phyloP scores from a whole-genome alignment of 2,797 vertebrate species.

The Enteromius trimaculatus region DNA sequence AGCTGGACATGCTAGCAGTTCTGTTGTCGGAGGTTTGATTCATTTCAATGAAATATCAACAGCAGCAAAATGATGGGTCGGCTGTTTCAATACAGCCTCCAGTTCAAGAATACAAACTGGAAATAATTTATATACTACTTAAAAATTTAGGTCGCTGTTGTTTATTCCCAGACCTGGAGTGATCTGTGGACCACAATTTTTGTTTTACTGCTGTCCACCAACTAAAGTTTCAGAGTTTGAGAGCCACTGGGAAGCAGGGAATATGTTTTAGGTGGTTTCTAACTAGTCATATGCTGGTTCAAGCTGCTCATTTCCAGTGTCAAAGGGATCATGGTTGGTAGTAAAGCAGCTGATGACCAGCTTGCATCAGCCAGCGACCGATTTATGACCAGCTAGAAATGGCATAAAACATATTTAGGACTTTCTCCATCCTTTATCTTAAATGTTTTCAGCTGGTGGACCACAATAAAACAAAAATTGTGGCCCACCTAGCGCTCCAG shows the following conservation, averaged over 20 bases:
- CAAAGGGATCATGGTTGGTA: neutral
- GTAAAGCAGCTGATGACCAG: neutral
- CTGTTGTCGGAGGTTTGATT: neutral
- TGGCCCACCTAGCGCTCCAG: neutral
- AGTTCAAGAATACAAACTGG: neutral
- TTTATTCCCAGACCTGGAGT: neutral
- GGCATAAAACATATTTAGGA: neutral
- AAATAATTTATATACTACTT: neutral
- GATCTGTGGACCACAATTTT: neutral
- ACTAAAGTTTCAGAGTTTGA: neutral
- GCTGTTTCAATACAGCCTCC: neutral
- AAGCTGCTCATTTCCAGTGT: neutral
- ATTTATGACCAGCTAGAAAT: neutral
- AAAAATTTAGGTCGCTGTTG: neutral
- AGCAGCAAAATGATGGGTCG: neutral
- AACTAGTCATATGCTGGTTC: neutral
- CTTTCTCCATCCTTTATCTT: neutral
- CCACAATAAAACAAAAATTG: neutral
- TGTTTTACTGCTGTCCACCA: neutral
- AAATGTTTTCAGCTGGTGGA: neutral
- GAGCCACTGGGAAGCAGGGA: neutral
- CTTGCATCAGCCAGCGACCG: neutral
- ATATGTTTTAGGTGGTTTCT: constrained; percentile 3
- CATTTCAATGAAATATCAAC: neutral
- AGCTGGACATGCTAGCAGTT: neutral